phyloP scores from a whole-genome alignment of 2,113 vertebrate species.

The Rhegmatorhina hoffmannsi region DNA sequence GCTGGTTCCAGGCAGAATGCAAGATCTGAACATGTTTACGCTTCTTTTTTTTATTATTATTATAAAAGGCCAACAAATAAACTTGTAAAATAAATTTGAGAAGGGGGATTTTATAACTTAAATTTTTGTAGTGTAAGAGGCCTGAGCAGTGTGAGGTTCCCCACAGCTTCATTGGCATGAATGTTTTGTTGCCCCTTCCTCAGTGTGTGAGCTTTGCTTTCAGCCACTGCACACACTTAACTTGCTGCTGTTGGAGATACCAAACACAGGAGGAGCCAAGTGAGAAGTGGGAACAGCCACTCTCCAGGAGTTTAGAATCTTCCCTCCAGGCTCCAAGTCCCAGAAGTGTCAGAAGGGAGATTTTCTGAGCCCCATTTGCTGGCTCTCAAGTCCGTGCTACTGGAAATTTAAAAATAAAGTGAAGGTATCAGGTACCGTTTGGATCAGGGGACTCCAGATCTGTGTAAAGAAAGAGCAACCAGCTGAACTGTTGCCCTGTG shows the following conservation, averaged over 20 bases:
- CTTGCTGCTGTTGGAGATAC: neutral
- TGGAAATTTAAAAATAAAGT: neutral
- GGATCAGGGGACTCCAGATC: neutral
- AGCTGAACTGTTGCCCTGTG: neutral
- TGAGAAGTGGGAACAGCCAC: neutral
- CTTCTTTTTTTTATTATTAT: neutral
- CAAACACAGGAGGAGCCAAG: neutral
- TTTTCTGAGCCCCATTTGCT: neutral
- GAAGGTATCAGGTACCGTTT: neutral
- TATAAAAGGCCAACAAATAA: conserved; percentile 25
- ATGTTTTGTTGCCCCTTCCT: conserved; percentile 3
- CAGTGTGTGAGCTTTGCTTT: neutral
- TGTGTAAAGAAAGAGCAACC: neutral
- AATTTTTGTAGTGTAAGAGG: conserved; percentile 35
- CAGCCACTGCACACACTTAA: neutral
- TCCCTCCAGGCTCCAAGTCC: neutral
- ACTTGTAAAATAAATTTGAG: conserved; percentile 21
- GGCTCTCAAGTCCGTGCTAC: neutral
- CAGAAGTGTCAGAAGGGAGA: neutral
- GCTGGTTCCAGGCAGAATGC: conserved; percentile 19
- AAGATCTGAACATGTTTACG: conserved; percentile 55
- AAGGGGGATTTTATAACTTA: conserved; percentile 48
- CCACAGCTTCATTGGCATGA: neutral
- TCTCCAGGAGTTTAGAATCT: neutral
- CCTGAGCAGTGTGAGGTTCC: neutral